Evolutionary conservation across 2,113 vertebrate species (phyloP).

Genomic region (Macrotis lagotis): DNA sequence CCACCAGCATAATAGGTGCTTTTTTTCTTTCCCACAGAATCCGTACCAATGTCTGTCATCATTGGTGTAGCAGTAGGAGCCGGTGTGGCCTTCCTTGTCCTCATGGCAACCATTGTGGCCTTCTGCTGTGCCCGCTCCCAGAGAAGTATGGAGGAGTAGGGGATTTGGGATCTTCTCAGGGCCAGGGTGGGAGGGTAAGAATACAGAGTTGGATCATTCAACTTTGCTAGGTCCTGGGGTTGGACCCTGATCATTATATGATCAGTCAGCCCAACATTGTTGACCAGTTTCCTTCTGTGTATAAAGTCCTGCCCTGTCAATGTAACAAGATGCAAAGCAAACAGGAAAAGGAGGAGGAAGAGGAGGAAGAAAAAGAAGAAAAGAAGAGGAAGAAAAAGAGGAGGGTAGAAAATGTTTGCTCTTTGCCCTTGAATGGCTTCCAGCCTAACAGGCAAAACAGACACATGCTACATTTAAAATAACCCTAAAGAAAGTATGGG

Average conservation of each 20-base stretch:
- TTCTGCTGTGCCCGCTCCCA: constrained; percentile 99
- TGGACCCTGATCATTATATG: neutral
- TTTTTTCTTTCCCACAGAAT: constrained; percentile 87
- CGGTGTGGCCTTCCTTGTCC: constrained; percentile 95
- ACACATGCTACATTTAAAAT: neutral
- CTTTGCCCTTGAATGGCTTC: neutral
- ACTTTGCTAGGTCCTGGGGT: constrained; percentile 56
- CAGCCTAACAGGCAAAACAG: constrained; percentile 36
- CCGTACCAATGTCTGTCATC: constrained; percentile 96
- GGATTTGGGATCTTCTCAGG: constrained; percentile 51
- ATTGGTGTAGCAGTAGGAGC: constrained; percentile 98
- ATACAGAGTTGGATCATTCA: constrained; percentile 66
- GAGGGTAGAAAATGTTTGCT: neutral
- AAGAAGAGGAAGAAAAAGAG: neutral
- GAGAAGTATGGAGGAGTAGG: constrained; percentile 91
- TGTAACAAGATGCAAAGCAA: neutral
- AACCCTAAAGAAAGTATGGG: too few relatives aligned
- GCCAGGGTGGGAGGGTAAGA: constrained; percentile 71
- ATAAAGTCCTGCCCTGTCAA: neutral
- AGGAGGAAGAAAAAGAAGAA: too few relatives aligned
- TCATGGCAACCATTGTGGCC: constrained; percentile 97
- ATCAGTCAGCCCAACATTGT: neutral
- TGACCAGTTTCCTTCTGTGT: neutral
- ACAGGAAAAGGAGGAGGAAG: neutral
- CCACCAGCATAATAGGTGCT: constrained; percentile 15